Conservation (phyloP, 2,797 vertebrate species). For the Argyrosomus regius region DNA sequence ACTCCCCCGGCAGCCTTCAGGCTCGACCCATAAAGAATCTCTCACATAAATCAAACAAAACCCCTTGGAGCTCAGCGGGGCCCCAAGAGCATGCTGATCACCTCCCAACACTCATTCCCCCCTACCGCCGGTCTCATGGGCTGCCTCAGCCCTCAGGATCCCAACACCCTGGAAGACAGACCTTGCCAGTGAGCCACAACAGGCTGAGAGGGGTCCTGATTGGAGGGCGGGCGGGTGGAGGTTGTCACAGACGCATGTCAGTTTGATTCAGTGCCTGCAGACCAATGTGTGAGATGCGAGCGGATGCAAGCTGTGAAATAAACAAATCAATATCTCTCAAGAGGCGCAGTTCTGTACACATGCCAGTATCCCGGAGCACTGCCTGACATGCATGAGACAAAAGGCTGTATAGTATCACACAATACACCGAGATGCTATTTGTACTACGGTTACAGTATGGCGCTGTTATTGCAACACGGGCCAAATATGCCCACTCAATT, state of each 20-base stretch:
- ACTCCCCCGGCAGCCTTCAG: conserved; percentile 53
- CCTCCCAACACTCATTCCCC: conserved; percentile 49
- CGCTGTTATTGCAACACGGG: conserved; percentile 23
- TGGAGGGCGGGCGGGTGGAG: conserved; percentile 9
- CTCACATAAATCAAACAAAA: conserved; percentile 75
- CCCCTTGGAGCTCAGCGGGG: conserved; percentile 49
- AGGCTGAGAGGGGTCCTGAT: conserved; percentile 31
- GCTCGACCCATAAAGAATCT: conserved; percentile 51
- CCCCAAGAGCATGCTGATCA: conserved; percentile 73
- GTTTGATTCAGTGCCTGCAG: conserved; percentile 61
- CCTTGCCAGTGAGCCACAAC: conserved; percentile 41
- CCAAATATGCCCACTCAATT: conserved; percentile 61
- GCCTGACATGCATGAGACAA: conserved; percentile 18
- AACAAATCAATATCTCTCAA: conserved; percentile 68
- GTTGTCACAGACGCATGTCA: conserved; percentile 49
- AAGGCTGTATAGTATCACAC: conserved; percentile 17
- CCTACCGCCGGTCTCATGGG: conserved; percentile 49
- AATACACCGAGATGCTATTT: conserved; percentile 5
- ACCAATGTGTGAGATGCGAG: conserved; percentile 50
- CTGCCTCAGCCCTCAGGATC: conserved; percentile 50
- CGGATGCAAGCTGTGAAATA: conserved; percentile 62
- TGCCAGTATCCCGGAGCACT: conserved; percentile 18
- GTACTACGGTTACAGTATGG: conserved; percentile 4
- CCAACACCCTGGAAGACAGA: conserved; percentile 46
- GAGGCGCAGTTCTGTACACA: conserved; percentile 21